These are phyloP conservation scores for Pterocles gutturalis DNA, from an alignment of 2,113 vertebrate species.

Conservation along the genomic window DNA sequence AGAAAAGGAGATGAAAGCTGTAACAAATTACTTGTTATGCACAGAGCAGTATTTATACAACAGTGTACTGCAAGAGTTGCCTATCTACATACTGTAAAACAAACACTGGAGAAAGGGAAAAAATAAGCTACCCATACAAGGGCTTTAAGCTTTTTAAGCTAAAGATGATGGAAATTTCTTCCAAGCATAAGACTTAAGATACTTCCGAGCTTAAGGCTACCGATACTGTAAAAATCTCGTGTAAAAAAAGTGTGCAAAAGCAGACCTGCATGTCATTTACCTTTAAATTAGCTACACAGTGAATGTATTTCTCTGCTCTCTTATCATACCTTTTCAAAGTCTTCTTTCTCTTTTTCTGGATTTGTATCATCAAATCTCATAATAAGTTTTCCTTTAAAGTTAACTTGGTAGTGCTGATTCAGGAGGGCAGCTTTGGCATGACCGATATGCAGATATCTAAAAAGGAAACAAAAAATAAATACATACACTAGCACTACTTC, in stretches of 20 bases:
- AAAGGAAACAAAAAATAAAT: neutral
- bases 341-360: slow-evolving; percentile 99
- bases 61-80: neutral
- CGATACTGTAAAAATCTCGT: neutral
- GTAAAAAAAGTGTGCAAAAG: neutral
- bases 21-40: neutral
- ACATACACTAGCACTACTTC: neutral
- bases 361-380: slow-evolving; percentile 99
- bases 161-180: neutral
- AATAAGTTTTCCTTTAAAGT: slow-evolving; percentile 97
- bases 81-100: neutral
- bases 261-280: neutral
- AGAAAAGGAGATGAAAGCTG: neutral
- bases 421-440: slow-evolving; percentile 97
- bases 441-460: slow-evolving; percentile 95
- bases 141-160: neutral
- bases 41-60: neutral
- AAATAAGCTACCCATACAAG: neutral
- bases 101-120: neutral
- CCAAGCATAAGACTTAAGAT: neutral
- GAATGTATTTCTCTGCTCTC: slow-evolving; percentile 29
- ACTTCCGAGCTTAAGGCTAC: neutral
- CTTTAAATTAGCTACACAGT: neutral
- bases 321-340: slow-evolving; percentile 95
- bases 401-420: slow-evolving; percentile 98